Percentiles rank a stretch among this genome's conserved stretches.
These are phyloP conservation scores for Solea senegalensis DNA, from an alignment of 2,113 vertebrate genomes.

Conservation along the genomic window DNA sequence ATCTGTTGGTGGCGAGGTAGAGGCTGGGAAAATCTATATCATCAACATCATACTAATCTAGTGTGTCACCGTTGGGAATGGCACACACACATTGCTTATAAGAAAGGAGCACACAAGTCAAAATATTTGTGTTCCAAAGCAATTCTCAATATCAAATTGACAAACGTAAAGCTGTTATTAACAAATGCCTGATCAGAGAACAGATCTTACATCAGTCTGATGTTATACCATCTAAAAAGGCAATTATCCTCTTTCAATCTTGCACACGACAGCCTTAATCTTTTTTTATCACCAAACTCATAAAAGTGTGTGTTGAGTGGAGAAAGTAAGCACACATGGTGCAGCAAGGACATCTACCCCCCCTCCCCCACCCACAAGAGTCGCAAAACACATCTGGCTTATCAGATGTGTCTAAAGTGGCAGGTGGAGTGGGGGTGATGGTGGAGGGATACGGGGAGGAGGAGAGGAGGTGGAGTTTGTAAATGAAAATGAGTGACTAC, in stretches of 20 bases:
- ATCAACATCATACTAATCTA: conserved; percentile 31
- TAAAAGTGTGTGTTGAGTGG: conserved; percentile 24
- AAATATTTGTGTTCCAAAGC: not conserved
- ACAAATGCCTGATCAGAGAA: not conserved
- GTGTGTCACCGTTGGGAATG: conserved; percentile 11
- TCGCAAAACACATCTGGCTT: conserved; percentile 43
- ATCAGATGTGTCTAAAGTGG: conserved; percentile 49
- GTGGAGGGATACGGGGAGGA: not conserved
- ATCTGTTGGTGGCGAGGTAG: conserved; percentile 26
- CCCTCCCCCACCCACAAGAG: not conserved
- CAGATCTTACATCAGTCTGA: not conserved
- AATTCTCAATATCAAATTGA: conserved; percentile 7
- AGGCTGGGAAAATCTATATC: conserved; percentile 26
- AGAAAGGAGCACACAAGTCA: conserved; percentile 1
- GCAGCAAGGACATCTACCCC: conserved; percentile 20
- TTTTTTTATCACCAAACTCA: conserved; percentile 43
- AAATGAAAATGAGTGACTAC: conserved; percentile 12
- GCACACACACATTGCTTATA: not conserved
- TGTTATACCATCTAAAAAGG: conserved; percentile 28
- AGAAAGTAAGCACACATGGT: conserved; percentile 28
- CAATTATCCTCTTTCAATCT: conserved; percentile 42
- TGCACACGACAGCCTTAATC: conserved; percentile 46
- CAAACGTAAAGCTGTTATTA: not conserved
- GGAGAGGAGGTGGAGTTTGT: not conserved
- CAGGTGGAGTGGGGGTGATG: conserved; percentile 14